Base-by-base conservation (phyloP, 2,888 invertebrate genomes). In the Leptarthrus brevirostris region DNA sequence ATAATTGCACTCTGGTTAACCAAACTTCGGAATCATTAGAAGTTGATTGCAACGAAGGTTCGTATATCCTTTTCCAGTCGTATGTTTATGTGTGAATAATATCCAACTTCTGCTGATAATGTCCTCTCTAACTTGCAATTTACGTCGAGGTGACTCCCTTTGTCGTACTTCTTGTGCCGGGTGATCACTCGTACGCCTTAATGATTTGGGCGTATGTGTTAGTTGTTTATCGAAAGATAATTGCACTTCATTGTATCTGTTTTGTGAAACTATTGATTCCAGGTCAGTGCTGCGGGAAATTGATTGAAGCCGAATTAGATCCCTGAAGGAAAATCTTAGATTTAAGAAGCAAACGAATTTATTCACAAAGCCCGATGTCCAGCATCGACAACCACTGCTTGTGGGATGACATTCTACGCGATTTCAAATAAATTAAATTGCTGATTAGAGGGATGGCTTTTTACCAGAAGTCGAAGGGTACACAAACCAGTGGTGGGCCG, bases 1-100 rank as follows among this genome's bases (percentile, higher is more conserved):
- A 89, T 84, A 93, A 93, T 85, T 93, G 93, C 84, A 90, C 91
- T 44, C 87, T 93, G 77, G 88, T 90, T 79, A 93, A 93, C 86
- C 91, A 92, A 84, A 93, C 93, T 75, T 90, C 91, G 61, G 90
- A 91, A 77, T 92, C 92, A 16, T 85, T 93, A 79, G 90, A 91
- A 80, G 90, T 93, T 70, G 91, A 91, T 81, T 93, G 93, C 83
- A 86, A 87, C 73, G 89, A 90, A 81, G 90, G 86, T 86, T 77
- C 53, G 77, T 78, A 79, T 74, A 58, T 74, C 58, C 54, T 36
- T n/a, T 61, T 61, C 30, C 30, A 30, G 30, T 40, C 26, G 26
- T 49, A 34, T 70, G 34, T 73, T 66, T 47, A 61, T 70, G 36
- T 70, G 56, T 26, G 56, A 44, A 72, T 56, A 54, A 71, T 54